Base-by-base conservation (phyloP, 2,113 vertebrate genomes). In the Corapipo altera region DNA sequence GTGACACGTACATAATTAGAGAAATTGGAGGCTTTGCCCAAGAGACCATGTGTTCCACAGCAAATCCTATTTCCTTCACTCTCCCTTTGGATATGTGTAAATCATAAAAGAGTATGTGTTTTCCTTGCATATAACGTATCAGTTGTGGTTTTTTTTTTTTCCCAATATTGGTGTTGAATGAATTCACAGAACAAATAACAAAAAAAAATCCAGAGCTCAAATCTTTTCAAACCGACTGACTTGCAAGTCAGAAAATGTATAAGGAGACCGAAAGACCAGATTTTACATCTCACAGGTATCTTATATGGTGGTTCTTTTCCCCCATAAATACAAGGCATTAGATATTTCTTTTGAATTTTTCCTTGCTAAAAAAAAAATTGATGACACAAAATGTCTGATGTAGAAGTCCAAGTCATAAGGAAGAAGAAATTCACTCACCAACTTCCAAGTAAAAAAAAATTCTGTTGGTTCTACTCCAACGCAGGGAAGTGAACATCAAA, bases 1-100 rank as follows among this genome's bases (percentile, higher is more conserved):
- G 72, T 88, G 79, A 89, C 83, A 89, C 0, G 2, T 61, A 64
- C 71, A 86, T 78, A 92, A 93, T 89, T 81, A 94, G 76, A 91
- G 73, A 91, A 94, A 96, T 69, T 78, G 85, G 79, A 94, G 57
- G 69, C 52, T 96, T 89, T 92, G 61, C 88, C 76, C 92, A 89
- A 62, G 73, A 90, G 85, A 93, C 58, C 21, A 22, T n/a, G 82
- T 71, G 85, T 69, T 88, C 83, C 46, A 91, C 67, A 93, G 87
- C 41, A 85, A 96, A 87, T 76, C 52, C 70, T 57, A 58, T 91
- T 93, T 80, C 76, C 48, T 93, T 93, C 82, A 32, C 57, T 94
- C 43, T 74, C 16, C 15, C 55, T 94, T 93, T 88, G 66, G 32
- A 64, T 57, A 43, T 20, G 22, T 84, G 49, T 43, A 77, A 90